These are phyloP conservation scores for Apaloderma vittatum DNA, from an alignment of 2,113 vertebrate genomes.

Conservation along the genomic window DNA sequence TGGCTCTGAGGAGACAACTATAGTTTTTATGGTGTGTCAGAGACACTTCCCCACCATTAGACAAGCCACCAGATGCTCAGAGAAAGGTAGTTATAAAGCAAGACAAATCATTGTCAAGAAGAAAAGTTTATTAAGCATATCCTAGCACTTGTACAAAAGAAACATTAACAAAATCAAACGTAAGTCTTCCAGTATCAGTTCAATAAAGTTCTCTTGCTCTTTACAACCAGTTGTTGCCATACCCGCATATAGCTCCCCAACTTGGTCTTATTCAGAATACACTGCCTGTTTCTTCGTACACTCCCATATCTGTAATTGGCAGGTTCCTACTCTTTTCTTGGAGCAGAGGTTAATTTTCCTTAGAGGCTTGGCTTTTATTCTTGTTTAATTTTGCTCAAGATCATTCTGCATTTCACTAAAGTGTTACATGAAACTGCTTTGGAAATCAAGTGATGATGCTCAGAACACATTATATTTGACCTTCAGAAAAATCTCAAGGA, in stretches of 20 bases:
- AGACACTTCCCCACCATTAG: not conserved
- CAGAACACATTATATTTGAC: not conserved
- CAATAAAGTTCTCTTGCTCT: not conserved
- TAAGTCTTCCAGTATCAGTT: not conserved
- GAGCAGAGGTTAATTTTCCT: constrained; percentile 11
- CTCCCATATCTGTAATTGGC: not conserved
- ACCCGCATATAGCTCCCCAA: not conserved
- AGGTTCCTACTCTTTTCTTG: not conserved
- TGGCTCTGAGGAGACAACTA: not conserved
- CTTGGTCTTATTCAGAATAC: not conserved
- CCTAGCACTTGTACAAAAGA: not conserved
- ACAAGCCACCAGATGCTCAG: not conserved
- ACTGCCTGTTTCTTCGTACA: not conserved
- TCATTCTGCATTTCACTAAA: not conserved
- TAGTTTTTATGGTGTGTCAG: not conserved
- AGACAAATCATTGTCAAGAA: not conserved
- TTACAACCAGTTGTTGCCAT: not conserved
- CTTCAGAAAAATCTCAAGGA: not conserved
- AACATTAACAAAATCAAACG: not conserved
- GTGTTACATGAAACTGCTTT: not conserved
- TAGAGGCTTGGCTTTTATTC: not conserved
- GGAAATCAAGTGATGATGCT: not conserved
- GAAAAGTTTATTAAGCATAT: not conserved
- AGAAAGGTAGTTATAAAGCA: not conserved
- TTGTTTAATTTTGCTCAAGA: constrained; percentile 12